A percentile compares a stretch with the other conserved stretches of the same genome.
These are phyloP conservation scores for Thera britannica DNA, from an alignment of 2,888 invertebrate species.

Conservation along the genomic window DNA sequence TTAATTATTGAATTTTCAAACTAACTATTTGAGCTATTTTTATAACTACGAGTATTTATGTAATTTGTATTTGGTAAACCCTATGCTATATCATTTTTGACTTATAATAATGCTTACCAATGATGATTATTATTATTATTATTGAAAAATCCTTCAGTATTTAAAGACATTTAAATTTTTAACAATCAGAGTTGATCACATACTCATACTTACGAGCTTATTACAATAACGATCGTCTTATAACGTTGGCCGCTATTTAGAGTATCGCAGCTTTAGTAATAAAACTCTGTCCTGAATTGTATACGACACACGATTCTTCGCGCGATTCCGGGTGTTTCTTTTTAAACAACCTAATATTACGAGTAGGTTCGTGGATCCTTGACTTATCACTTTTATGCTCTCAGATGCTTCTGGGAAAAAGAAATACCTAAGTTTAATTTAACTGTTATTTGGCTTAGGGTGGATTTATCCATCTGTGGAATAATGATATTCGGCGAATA, in stretches of 20 bases:
- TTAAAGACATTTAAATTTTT: too few species aligned
- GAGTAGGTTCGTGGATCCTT: conserved; percentile 6
- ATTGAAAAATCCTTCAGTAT: too few species aligned
- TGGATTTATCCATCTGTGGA: too few species aligned
- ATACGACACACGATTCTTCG: conserved; percentile 44
- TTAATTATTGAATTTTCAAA: too few species aligned
- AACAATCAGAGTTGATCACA: neutral
- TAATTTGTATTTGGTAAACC: too few species aligned
- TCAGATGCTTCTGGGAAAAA: conserved; percentile 9
- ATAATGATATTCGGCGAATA: too few species aligned
- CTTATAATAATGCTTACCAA: too few species aligned
- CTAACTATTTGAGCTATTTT: too few species aligned
- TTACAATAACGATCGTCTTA: neutral
- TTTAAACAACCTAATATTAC: conserved; percentile 9
- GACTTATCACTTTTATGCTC: conserved; percentile 10
- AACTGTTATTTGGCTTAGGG: neutral
- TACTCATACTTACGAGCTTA: neutral
- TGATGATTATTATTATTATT: too few species aligned
- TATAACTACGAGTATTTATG: too few species aligned
- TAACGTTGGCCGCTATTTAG: neutral
- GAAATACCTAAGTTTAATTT: neutral
- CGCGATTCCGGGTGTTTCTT: conserved; percentile 20
- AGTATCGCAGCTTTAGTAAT: conserved; percentile 37
- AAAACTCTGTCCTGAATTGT: conserved; percentile 52
- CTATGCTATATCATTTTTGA: too few species aligned